Conservation (phyloP, 2,113 vertebrate genomes). For the Chamaetylas fuelleborni region DNA sequence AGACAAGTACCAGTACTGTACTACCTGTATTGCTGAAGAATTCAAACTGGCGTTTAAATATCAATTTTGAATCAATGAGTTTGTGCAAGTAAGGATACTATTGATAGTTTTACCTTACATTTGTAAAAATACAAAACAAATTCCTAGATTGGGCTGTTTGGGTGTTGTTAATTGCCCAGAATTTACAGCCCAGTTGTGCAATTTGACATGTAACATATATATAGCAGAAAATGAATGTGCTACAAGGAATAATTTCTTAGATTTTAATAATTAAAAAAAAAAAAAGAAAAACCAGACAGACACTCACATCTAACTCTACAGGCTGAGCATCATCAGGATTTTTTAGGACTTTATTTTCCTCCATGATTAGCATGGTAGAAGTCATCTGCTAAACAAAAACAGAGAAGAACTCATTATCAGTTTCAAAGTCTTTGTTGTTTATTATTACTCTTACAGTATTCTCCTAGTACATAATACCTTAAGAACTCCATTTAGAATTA, state of each 20-base stretch:
- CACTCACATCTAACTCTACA: slow-evolving; percentile 54
- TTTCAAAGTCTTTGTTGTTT: not conserved
- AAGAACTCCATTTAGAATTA: not conserved
- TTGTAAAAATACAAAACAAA: not conserved
- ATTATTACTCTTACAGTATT: not conserved
- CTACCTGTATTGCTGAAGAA: not conserved
- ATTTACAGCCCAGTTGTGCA: not conserved
- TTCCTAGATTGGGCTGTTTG: not conserved
- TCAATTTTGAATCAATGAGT: not conserved
- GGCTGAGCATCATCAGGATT: not conserved
- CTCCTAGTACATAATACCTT: not conserved
- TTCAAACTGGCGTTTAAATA: not conserved
- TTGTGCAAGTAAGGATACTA: not conserved
- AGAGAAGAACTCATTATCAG: not conserved
- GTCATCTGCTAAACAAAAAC: slow-evolving; percentile 16
- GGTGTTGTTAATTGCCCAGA: not conserved
- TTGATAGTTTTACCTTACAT: not conserved
- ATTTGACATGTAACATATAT: not conserved
- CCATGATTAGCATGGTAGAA: not conserved
- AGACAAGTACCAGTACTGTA: not conserved
- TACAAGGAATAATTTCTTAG: not conserved
- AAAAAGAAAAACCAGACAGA: not conserved
- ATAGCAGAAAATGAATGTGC: not conserved
- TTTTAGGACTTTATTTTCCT: slow-evolving; percentile 36
- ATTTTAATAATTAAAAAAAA: not conserved